Conservation (phyloP, 2,797 vertebrate genomes). For the Liasis olivaceus region DNA sequence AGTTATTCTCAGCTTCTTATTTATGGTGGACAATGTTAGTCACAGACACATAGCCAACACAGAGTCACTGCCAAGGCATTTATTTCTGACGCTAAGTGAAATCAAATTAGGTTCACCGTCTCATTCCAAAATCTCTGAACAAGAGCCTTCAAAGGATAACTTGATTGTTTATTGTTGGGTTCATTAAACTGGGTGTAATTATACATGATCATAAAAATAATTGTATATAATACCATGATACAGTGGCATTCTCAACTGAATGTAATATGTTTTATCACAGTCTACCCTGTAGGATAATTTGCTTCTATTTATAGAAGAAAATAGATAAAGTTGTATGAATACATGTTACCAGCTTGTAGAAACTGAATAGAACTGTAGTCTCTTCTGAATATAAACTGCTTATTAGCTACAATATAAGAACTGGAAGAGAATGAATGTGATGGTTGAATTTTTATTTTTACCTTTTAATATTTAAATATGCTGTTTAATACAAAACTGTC, state of each 20-base stretch:
- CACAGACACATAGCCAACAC: conserved; percentile 80
- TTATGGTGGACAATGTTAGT: conserved; percentile 84
- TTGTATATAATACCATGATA: neutral
- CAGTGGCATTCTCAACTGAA: conserved; percentile 12
- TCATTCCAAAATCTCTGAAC: conserved; percentile 68
- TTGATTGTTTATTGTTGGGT: conserved; percentile 53
- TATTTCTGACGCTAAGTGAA: conserved; percentile 86
- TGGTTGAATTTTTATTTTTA: neutral
- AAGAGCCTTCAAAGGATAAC: conserved; percentile 66
- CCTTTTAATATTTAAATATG: neutral
- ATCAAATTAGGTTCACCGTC: conserved; percentile 80
- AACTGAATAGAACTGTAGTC: neutral
- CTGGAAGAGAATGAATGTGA: neutral
- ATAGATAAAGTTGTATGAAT: conserved; percentile 7
- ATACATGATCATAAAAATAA: conserved; percentile 46
- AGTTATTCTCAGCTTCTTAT: conserved; percentile 77
- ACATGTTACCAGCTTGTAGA: conserved; percentile 22
- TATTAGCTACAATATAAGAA: neutral
- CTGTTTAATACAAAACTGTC: neutral
- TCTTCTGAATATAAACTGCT: neutral
- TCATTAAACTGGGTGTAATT: conserved; percentile 40
- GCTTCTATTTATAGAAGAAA: neutral
- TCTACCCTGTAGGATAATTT: neutral
- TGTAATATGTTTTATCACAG: neutral
- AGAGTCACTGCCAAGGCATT: conserved; percentile 85